These are phyloP conservation scores for Xiphydria camelus DNA, from an alignment of 2,888 invertebrate genomes.

Conservation along the genomic window DNA sequence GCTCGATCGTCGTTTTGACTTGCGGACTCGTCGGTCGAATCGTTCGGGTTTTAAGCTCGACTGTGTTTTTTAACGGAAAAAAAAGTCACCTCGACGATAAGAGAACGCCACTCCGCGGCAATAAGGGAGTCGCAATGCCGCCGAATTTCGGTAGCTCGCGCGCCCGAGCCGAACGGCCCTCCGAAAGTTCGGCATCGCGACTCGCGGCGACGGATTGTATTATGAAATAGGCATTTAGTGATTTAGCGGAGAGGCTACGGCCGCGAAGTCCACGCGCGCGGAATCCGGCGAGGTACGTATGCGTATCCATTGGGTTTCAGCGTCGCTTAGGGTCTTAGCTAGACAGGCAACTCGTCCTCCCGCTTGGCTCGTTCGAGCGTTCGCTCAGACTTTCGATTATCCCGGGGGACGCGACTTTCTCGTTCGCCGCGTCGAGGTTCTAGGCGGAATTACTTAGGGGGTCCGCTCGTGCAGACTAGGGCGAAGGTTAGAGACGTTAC, in stretches of 20 bases:
- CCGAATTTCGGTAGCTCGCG: conserved; percentile 19
- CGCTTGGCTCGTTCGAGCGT: too few species aligned
- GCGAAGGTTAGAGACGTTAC: conserved; percentile 48
- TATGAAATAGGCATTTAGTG: conserved; percentile 50
- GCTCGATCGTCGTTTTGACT: too few species aligned
- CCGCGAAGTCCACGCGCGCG: neutral
- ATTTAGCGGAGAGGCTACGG: conserved; percentile 43
- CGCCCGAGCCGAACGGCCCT: too few species aligned
- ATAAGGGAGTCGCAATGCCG: conserved; percentile 30
- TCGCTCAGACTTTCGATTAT: too few species aligned
- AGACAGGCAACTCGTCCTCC: too few species aligned
- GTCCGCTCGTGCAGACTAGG: conserved; percentile 6
- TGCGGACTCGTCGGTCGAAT: too few species aligned
- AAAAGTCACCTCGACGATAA: conserved; percentile 24
- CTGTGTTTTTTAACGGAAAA: too few species aligned
- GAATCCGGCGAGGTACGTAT: conserved; percentile 53
- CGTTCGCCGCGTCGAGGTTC: too few species aligned
- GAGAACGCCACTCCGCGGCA: conserved; percentile 28
- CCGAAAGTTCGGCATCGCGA: conserved; percentile 35
- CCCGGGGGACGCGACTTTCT: too few species aligned
- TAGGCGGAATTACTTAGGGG: too few species aligned
- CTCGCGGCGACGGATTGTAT: conserved; percentile 36
- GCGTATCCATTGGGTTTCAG: conserved; percentile 48
- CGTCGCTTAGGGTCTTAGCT: conserved; percentile 47
- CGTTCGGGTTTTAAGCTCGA: too few species aligned